Conservation (phyloP, 2,888 invertebrate species). For the Platycheirus rosarum region DNA sequence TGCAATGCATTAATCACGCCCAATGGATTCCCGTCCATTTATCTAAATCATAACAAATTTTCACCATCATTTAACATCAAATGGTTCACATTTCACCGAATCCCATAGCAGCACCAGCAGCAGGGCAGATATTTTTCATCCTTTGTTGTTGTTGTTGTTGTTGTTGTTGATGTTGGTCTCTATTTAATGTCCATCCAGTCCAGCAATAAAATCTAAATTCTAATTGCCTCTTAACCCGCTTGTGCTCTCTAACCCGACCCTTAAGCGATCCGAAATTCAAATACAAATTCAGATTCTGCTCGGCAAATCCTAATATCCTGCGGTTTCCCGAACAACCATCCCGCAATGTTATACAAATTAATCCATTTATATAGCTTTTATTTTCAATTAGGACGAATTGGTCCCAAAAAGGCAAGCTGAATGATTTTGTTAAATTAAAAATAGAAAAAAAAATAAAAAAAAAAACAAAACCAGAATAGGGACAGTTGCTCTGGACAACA, state of each 20-base stretch:
- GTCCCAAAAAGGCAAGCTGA: conserved; percentile 23
- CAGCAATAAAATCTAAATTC: conserved; percentile 36
- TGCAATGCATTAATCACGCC: conserved; percentile 6
- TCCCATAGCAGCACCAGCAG: background rate
- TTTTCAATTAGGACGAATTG: conserved; percentile 67
- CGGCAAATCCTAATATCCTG: conserved; percentile 59
- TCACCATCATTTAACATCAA: conserved; percentile 32
- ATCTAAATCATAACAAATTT: conserved; percentile 37
- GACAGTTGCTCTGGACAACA: conserved; percentile 55
- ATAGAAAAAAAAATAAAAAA: too few species aligned
- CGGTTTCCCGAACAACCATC: conserved; percentile 24
- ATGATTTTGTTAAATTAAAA: conserved; percentile 31
- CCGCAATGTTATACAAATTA: conserved; percentile 68
- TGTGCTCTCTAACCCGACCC: conserved; percentile 10
- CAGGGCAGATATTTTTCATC: conserved; percentile 4
- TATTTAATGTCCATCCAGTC: conserved; percentile 41
- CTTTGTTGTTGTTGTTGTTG: background rate
- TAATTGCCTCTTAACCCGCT: conserved; percentile 53
- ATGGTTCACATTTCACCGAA: conserved; percentile 20
- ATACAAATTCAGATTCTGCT: conserved; percentile 28
- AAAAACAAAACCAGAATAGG: background rate
- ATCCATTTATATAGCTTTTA: conserved; percentile 70
- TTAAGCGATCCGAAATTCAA: conserved; percentile 26
- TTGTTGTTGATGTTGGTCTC: background rate
- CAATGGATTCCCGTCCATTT: conserved; percentile 1